Conservation (phyloP, 2,113 vertebrate genomes). For the Erpornis zantholeuca region DNA sequence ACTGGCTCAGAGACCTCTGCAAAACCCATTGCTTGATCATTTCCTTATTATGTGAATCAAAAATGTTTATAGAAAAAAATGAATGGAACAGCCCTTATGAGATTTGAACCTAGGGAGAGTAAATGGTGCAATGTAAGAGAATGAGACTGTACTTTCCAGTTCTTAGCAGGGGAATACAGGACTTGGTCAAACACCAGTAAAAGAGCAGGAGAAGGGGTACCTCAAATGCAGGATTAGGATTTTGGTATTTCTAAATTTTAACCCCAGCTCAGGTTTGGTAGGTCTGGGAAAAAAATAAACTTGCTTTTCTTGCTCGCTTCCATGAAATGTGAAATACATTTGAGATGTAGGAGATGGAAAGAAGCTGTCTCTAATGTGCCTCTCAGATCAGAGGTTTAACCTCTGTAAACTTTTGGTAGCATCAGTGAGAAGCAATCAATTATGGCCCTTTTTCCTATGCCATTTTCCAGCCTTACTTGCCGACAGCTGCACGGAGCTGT, state of each 20-base stretch:
- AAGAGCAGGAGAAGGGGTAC: neutral
- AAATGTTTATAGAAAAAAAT: neutral
- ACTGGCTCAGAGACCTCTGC: neutral
- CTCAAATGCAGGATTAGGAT: neutral
- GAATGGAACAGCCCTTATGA: neutral
- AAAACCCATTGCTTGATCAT: neutral
- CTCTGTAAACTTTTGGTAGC: neutral
- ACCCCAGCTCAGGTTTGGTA: neutral
- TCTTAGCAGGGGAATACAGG: neutral
- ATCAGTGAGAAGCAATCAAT: neutral
- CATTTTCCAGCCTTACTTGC: neutral
- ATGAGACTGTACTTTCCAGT: neutral
- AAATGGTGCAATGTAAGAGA: neutral
- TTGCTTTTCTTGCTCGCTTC: neutral
- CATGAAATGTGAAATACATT: neutral
- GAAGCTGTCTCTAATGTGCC: fast-evolving
- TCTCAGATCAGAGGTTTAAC: neutral
- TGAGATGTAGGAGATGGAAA: neutral
- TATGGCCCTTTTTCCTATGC: neutral
- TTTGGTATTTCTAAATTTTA: neutral
- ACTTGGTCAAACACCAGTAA: neutral
- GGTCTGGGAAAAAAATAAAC: neutral
- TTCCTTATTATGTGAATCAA: neutral
- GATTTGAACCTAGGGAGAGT: neutral
- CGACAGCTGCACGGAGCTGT: neutral